Conservation (phyloP, 2,888 invertebrate genomes). For the Drosophila limbata region DNA sequence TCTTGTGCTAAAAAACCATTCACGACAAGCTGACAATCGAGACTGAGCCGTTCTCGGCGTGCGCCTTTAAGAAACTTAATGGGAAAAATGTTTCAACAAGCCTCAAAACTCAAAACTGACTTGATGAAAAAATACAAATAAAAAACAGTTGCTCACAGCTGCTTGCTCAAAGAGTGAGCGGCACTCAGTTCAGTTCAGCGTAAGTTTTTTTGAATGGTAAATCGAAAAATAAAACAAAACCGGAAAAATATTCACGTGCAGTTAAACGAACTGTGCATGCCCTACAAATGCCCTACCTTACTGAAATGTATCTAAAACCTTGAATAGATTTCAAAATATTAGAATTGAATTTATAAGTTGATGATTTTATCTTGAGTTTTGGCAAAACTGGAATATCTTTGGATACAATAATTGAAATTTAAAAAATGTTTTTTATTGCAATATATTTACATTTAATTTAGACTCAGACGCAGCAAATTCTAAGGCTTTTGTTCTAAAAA, state of each 20-base stretch:
- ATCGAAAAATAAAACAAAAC: conserved; percentile 77
- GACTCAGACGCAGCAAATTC: background rate
- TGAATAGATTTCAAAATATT: background rate
- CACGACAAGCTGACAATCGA: conserved; percentile 83
- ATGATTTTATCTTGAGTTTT: background rate
- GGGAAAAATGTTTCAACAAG: conserved; percentile 75
- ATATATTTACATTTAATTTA: background rate
- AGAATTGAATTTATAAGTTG: background rate
- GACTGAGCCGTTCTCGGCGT: conserved; percentile 83
- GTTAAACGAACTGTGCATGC: conserved; percentile 50
- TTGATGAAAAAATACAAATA: conserved; percentile 38
- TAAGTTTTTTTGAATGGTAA: conserved; percentile 73
- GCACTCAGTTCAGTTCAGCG: conserved; percentile 48
- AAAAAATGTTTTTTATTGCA: no score
- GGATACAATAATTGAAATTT: background rate
- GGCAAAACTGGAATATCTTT: background rate
- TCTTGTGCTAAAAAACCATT: conserved; percentile 82
- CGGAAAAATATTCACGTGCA: conserved; percentile 58
- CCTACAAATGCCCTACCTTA: conserved; percentile 12
- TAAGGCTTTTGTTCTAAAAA: background rate
- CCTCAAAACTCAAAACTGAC: conserved; percentile 61
- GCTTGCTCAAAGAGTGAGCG: conserved; percentile 66
- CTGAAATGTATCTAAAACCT: no score
- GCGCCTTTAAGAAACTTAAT: conserved; percentile 82
- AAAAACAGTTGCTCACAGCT: conserved; percentile 61